Base-by-base conservation (phyloP, 2,113 vertebrate species). In the Labrus mixtus region DNA sequence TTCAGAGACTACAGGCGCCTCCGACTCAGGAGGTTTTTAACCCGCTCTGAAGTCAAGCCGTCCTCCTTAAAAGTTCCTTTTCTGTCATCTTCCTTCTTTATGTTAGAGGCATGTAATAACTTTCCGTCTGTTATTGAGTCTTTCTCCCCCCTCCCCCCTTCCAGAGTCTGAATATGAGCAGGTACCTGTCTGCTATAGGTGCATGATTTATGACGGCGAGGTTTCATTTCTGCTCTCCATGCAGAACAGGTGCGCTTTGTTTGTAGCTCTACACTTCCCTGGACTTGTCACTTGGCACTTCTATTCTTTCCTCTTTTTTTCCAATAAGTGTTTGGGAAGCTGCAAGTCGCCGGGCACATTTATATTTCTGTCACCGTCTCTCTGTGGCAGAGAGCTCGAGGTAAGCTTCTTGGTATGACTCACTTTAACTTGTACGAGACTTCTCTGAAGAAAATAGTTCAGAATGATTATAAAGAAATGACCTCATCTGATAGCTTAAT, bases 221-320 rank as follows among this genome's bases (percentile, higher is more conserved):
- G 81, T 88, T 76, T 85, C 79, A 80, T 89, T 92, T 89, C 73
- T 87, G 82, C 87, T 86, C 90, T 87, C 82, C 55, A 81, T 91
- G 87, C 90, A 90, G 87, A 88, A 84, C 88, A 88, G 81, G 70
- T 87, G 87, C 9, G 48, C 86, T 81, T 86, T 83, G 72, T 88
- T 86, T 87, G 80, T 76, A 74, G 78, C 76, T 61, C 66, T 69
- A 57, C 60, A 82, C 81, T 82, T 88, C 41, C 74, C 25, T 50
- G 22, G 45, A 88, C 68, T 84, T 87, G 84, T 81, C 71, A 81
- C 78, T 74, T 76, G 77, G 84, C 68, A 73, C 62, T 67, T 89
- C 64, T 78, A 66, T 69, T 75, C 73, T 68, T 78, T 84, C 54
- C 61, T 64, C 55, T 58, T 58, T 84, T 58, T 84, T 87, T 86